A percentile compares a stretch with the other conserved stretches of the same genome.
These are phyloP conservation scores for Echiichthys vipera DNA, from an alignment of 2,797 vertebrate genomes.

Conservation along the genomic window DNA sequence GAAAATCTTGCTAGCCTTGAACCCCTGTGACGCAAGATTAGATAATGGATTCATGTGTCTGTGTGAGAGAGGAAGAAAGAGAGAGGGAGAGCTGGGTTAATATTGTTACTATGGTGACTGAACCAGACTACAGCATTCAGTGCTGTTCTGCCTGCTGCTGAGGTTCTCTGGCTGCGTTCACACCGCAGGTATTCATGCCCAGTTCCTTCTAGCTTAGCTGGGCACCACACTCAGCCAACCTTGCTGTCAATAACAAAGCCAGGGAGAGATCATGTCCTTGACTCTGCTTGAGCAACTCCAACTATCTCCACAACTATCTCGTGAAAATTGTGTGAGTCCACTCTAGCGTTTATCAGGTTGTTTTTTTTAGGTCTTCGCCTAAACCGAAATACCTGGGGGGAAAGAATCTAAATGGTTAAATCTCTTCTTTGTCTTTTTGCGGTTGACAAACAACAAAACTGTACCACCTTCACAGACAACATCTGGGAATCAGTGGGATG, in stretches of 20 bases:
- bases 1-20: constrained; percentile 60
- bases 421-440: too few relatives aligned
- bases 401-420: background rate
- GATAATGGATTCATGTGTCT: constrained; percentile 49
- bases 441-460: too few relatives aligned
- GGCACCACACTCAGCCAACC: constrained; percentile 32
- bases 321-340: too few relatives aligned
- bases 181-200: constrained; percentile 32
- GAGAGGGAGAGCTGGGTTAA: constrained; percentile 40
- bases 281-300: background rate
- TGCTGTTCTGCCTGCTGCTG: constrained; percentile 50
- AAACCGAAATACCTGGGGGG: too few relatives aligned
- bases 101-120: constrained; percentile 68
- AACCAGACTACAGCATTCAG: constrained; percentile 59
- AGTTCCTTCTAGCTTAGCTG: constrained; percentile 39
- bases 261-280: constrained; percentile 26
- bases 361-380: too few relatives aligned
- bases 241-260: constrained; percentile 9
- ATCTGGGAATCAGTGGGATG: background rate
- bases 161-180: constrained; percentile 44
- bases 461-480: background rate
- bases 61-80: constrained; percentile 29
- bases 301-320: background rate
- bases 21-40: constrained; percentile 47
- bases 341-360: too few relatives aligned